Base-by-base conservation (phyloP, 1,140 invertebrate genomes). In the Gonatopus flavifemur region DNA sequence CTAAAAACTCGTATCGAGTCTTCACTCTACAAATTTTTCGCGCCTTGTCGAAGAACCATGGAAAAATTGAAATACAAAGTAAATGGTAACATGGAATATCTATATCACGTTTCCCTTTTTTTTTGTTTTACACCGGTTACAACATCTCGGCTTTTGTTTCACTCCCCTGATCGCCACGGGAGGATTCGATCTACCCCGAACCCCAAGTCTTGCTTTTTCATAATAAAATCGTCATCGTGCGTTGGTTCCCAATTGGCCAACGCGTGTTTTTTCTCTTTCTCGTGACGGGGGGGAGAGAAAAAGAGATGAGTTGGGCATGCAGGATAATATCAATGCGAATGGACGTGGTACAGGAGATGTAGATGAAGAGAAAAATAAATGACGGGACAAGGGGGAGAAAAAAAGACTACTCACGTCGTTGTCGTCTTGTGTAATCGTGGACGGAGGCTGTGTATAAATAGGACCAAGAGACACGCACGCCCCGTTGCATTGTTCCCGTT, bases 401-500 rank as follows among this genome's bases (percentile, higher is more conserved):
- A 30, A 35, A 16, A 49, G 35, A 31, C 18, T 21, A 22, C 36
- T 28, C 16, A 25, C 41, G 57, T 48, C 50, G n/a, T n/a, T n/a
- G n/a, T n/a, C n/a, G n/a, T n/a, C n/a, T n/a, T n/a, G n/a, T n/a
- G n/a, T n/a, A n/a, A n/a, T 46, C 43, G 10, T 57, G 19, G 25
- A 49, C 49, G 50, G 59, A 57, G 58, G 59, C 56, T 62, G 60
- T 64, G 61, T 62, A 60, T 63, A 64, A 64, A 64, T 64, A 64
- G 61, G 61, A 55, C 61, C 62, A 50, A 64, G 51, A 44, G 53
- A 55, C 52, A 60, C 48, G n/a, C n/a, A 60, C 57, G 46, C 48
- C 53, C 52, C 35, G 35, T 33, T 19, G 28, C 47, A 47, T 57
- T 52, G 54, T 43, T 30, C 37, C 53, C 49, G 53, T 49, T 52